Evolutionary conservation across 2,888 invertebrate species (phyloP), one percentile per base, ranked within the genome.

Genomic region (Hydroisotoma schaefferi): DNA sequence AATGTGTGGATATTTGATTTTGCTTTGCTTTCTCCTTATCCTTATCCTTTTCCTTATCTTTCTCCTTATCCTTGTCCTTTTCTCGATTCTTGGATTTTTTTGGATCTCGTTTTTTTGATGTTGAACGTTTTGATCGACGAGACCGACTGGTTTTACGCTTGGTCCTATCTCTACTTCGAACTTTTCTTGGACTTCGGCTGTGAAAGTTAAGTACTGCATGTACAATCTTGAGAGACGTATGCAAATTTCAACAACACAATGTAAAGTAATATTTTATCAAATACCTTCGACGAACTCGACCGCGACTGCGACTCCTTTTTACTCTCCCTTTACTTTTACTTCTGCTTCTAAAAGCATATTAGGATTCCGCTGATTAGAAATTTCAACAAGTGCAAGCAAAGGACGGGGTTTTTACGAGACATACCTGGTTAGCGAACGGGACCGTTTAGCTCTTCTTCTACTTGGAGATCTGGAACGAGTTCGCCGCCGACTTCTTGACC

Each of bases 121-220:
- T 80, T 0, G 87, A 85, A 4, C 87, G 38, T 25, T 53, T 53
- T 5, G 81, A 0, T 87, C 87, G 1, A 86, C 81, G 0, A 85
- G 84, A 79, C 76, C 76, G 80, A 76, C 78, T 57, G 69, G 77
- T 73, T 27, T 78, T 52, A 23, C 54, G 53, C 22, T 48, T 46
- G 18, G n/a, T 40, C 23, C 44, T 20, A 12, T 51, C 51, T 47
- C 59, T 47, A 26, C 62, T 62, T 62, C 47, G 49, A 4, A 51
- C 29, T 23, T 48, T 59, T n/a, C 58, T 49, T 6, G 37, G 40
- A 33, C 43, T 10, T 12, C 27, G n/a, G n/a, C n/a, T n/a, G n/a
- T n/a, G n/a, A n/a, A n/a, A n/a, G n/a, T n/a, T n/a, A n/a, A n/a
- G n/a, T n/a, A n/a, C n/a, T n/a, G n/a, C n/a, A n/a, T n/a, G n/a